Conservation (phyloP, 2,888 invertebrate species). For the Meiosimyza platycephala region DNA sequence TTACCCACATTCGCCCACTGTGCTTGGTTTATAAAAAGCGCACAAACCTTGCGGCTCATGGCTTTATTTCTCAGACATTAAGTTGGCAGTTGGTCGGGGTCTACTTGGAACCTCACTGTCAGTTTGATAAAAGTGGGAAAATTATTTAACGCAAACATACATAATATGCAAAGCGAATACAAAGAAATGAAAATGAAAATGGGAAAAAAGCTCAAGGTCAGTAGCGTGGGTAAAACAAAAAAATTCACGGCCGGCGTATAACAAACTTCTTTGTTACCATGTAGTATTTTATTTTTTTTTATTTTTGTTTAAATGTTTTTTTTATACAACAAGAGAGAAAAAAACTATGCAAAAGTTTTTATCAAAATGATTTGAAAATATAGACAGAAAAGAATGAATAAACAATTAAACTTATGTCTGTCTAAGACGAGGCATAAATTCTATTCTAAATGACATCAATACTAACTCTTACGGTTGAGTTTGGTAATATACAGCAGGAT, state of each 20-base stretch:
- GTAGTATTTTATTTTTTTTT: background rate
- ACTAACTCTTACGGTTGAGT: no score
- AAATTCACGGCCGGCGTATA: slow-evolving; percentile 28
- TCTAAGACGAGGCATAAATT: no score
- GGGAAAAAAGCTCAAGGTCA: slow-evolving; percentile 47
- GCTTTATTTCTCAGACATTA: slow-evolving; percentile 14
- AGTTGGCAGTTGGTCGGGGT: background rate
- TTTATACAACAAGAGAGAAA: background rate
- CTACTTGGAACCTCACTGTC: slow-evolving; percentile 13
- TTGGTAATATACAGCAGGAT: no score
- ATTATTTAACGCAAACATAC: slow-evolving; percentile 11
- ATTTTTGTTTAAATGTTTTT: background rate
- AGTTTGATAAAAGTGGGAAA: slow-evolving; percentile 11
- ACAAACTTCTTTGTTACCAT: slow-evolving; percentile 27
- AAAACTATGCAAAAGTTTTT: no score
- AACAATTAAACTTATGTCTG: no score
- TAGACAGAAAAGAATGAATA: no score
- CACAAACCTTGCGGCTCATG: background rate
- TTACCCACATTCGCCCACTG: no score
- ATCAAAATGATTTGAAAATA: no score
- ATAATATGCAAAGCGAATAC: background rate
- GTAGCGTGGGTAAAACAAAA: slow-evolving; percentile 38
- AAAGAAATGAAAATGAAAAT: slow-evolving; percentile 40
- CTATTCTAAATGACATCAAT: no score
- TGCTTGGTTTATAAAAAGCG: no score